Evolutionary conservation across 2,113 vertebrate species (phyloP).

Genomic region (Strix aluco): DNA sequence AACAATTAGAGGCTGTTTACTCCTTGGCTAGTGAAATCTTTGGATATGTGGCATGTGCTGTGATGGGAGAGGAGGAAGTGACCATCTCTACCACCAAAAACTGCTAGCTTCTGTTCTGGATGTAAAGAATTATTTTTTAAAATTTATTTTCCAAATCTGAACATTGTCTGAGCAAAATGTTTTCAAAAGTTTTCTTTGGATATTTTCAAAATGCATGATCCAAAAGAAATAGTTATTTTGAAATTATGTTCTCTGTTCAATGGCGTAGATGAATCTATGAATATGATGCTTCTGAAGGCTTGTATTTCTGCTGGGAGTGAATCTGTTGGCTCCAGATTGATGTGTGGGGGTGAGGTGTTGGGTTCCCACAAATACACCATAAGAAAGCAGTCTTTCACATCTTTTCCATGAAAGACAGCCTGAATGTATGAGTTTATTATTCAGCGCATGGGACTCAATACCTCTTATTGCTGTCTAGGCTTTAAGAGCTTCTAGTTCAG

Average conservation of each 20-base stretch:
- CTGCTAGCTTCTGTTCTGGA: background rate
- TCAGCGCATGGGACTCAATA: background rate
- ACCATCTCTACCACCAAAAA: background rate
- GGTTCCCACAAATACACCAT: background rate
- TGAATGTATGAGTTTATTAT: background rate
- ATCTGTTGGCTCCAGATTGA: background rate
- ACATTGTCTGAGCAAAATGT: background rate
- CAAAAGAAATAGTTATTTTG: slow-evolving; percentile 33
- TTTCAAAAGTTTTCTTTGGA: slow-evolving; percentile 10
- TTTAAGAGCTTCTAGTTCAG: background rate
- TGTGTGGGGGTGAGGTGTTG: background rate
- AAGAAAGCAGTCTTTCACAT: background rate
- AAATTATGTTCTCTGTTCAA: background rate
- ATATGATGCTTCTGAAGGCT: background rate
- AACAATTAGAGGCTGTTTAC: background rate
- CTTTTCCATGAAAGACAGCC: background rate
- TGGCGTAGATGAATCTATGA: background rate
- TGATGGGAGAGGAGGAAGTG: background rate
- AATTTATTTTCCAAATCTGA: background rate
- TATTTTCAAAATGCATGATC: background rate
- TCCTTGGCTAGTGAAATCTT: background rate
- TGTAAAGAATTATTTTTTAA: background rate
- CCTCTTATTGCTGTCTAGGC: background rate
- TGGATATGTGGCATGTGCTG: background rate
- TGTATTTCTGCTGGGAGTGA: background rate